These are phyloP conservation scores for Amblyraja radiata DNA, from an alignment of 2,797 vertebrate genomes.

Conservation along the genomic window DNA sequence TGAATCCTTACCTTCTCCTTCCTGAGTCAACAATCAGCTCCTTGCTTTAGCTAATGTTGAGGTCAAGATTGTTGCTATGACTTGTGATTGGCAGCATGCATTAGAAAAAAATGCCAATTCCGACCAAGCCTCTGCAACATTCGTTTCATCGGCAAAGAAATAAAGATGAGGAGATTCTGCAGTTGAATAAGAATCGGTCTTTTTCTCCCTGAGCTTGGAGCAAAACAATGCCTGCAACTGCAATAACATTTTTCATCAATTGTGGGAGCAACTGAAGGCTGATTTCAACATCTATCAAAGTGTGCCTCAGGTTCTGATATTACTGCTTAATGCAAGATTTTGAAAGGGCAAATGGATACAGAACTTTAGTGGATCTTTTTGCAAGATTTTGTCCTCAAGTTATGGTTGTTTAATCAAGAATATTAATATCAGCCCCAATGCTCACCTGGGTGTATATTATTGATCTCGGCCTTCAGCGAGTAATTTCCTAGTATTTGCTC, in stretches of 20 bases:
- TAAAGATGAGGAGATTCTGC: background rate
- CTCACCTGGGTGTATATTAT: background rate
- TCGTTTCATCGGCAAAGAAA: background rate
- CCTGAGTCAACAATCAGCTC: too few relatives aligned
- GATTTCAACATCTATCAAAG: background rate
- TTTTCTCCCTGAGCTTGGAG: conserved; percentile 5
- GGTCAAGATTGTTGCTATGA: too few relatives aligned
- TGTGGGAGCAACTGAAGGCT: background rate
- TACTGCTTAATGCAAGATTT: background rate
- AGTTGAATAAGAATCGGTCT: background rate
- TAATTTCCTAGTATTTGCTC: background rate
- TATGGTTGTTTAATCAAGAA: background rate
- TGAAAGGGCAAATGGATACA: background rate
- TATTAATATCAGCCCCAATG: background rate
- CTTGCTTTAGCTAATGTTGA: too few relatives aligned
- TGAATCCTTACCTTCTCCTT: too few relatives aligned
- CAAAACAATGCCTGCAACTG: background rate
- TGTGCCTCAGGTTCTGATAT: conserved; percentile 11
- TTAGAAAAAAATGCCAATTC: background rate
- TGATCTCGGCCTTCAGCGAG: background rate
- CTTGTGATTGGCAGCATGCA: background rate
- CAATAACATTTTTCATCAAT: conserved; percentile 34
- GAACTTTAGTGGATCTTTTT: background rate
- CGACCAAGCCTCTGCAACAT: background rate
- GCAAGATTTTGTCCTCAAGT: background rate